Evolutionary conservation across 2,888 invertebrate species (phyloP), one percentile per base, ranked within the genome.

Genomic region (Platycheirus rosarum): DNA sequence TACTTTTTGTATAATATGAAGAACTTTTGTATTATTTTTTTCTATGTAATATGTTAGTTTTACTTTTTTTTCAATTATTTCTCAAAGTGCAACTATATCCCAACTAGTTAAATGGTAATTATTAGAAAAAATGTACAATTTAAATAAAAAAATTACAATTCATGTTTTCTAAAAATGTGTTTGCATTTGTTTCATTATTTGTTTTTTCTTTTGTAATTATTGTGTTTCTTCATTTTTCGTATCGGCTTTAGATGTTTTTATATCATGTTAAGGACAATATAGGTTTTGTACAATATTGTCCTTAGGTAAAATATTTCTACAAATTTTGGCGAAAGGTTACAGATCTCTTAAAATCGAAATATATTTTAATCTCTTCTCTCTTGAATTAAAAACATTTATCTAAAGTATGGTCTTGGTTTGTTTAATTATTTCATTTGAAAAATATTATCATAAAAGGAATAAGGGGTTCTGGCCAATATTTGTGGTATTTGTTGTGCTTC

Each of bases 91-190:
- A 63, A 49, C 46, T 63, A 51, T 32, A 51, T 62, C 29, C 48
- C 62, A 60, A 26, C 3, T 32, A 48, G 26, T 23, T 13, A 23
- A 65, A 49, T 42, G 63, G 68, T 75, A 53, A 68, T n/a, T 73
- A 48, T 73, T 53, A 60, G n/a, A 57, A 35, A 53, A 53, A 55
- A 44, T 63, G 63, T 73, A n/a, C 7, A 62, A 37, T 44, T 53
- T 51, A 29, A 57, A 66, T 37, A 55, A 48, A 57, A 70, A n/a
- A 44, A 65, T 57, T 32, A 63, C 16, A 63, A 46, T 9, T 46
- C 42, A 35, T 20, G 11, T 4, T 37, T 26, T 11, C 29, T 26
- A 42, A 23, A 32, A 55, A 55, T n/a, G n/a, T n/a, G n/a, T n/a
- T 51, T 62, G 8, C 13, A 35, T n/a, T 18, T 60, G 1, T 49